These are phyloP conservation scores for Frankliniella intonsa DNA, from an alignment of 2,888 invertebrate species.

Conservation along the genomic window DNA sequence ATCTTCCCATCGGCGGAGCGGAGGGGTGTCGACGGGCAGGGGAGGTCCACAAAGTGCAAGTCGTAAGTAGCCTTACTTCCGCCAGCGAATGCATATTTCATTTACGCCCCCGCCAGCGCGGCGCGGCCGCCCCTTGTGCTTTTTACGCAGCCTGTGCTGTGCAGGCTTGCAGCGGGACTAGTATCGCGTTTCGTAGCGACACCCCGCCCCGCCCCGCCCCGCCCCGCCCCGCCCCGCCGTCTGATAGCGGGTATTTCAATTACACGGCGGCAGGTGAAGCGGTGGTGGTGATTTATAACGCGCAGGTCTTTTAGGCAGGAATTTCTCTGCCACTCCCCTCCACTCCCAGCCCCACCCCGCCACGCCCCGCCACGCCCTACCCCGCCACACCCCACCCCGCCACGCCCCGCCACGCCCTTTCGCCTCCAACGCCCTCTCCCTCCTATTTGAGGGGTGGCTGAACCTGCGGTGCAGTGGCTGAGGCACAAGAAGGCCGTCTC, in stretches of 20 bases:
- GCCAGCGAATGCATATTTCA: neutral
- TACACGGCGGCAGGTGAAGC: constrained; percentile 5
- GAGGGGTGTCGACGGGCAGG: neutral
- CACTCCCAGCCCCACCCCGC: neutral
- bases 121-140: neutral
- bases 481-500: no score
- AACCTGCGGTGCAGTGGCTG: no score
- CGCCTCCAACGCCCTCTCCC: neutral
- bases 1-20: neutral
- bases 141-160: neutral
- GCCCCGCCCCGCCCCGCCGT: neutral
- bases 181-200: no score
- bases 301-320: constrained; percentile 6
- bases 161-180: no score
- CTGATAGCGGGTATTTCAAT: constrained; percentile 20
- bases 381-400: neutral
- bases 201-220: neutral
- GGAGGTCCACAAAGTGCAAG: neutral
- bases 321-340: neutral
- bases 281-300: neutral
- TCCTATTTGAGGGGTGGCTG: neutral
- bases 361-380: neutral
- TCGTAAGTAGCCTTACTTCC: neutral
- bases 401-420: neutral
- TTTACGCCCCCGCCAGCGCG: neutral